A percentile compares a stretch with the other conserved stretches of the same genome.
Evolutionary conservation across 2,888 invertebrate genomes (phyloP).

Genomic region (Drosophila imparisetae): DNA sequence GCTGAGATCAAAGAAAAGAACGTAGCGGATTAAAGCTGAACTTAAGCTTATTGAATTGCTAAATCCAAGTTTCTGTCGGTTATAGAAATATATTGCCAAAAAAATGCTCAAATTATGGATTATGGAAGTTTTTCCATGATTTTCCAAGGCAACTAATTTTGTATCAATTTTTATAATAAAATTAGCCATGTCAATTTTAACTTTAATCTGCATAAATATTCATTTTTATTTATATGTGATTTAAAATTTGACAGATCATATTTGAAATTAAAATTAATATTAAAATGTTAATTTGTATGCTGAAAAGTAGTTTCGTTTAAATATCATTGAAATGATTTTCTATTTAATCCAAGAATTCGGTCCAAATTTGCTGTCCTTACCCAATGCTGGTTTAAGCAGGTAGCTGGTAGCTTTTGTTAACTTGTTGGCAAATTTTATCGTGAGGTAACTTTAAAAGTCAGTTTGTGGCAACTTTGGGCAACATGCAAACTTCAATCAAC

Average conservation of each 20-base stretch:
- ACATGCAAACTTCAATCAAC: conserved; percentile 79
- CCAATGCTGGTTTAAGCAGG: not conserved
- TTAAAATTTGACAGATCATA: not conserved
- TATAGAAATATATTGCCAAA: not conserved
- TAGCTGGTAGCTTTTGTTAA: conserved; percentile 18
- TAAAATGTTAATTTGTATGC: not conserved
- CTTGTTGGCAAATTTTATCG: conserved; percentile 31
- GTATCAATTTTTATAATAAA: not conserved
- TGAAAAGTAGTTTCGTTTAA: not conserved
- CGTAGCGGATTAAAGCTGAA: not conserved
- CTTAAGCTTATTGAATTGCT: conserved; percentile 12
- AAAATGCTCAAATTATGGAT: not conserved
- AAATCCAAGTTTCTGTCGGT: not conserved
- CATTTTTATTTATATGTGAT: not conserved
- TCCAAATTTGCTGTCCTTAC: not conserved
- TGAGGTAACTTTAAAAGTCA: conserved; percentile 35
- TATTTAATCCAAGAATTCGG: not conserved
- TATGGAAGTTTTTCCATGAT: not conserved
- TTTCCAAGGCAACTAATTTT: not conserved
- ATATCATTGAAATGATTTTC: not conserved
- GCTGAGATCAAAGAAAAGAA: conserved; percentile 39
- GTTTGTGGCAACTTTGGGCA: conserved; percentile 38
- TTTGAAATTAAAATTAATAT: not conserved
- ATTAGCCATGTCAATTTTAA: not conserved
- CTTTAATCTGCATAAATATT: not conserved